Base-by-base conservation (phyloP, 2,113 vertebrate genomes). In the Xenus cinereus region DNA sequence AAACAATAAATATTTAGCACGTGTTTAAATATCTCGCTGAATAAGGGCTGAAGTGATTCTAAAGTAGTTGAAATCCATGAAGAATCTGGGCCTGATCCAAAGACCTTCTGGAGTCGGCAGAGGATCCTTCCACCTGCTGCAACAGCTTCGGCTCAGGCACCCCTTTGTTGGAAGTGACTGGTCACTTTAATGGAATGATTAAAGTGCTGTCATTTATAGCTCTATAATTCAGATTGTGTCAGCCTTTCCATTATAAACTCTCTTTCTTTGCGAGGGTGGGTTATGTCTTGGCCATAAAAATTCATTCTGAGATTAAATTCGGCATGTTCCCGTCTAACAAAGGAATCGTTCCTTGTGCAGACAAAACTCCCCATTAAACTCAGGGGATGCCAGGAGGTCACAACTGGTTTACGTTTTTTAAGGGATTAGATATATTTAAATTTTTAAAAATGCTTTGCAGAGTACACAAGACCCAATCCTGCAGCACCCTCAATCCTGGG, bases 221-320 rank as follows among this genome's bases (percentile, higher is more conserved):
- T 77, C 64, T 32, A 9, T 59, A 77, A 96, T 39, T 93, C 90
- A 78, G 64, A 7, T 23, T 32, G 48, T 93, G 91, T 37, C 93
- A 92, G 68, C 86, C 59, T 35, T 46, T 59, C 88, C 95, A 92
- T 90, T 81, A 32, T 2, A 35, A 96, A 90, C 33, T 78, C 91
- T 26, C 51, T 48, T 79, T 62, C 68, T 87, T 80, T 50, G 35
- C 60, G 56, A 59, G 82, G 46, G 66, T 79, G 77, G 84, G 86
- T 59, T 90, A 62, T 46, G 68, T 12, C 13, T 35, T 68, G 79
- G 45, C 82, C 69, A 33, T 62, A 72, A 92, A 96, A 93, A 79
- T 56, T 82, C 95, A 89, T 21, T 50, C 68, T 10, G 93, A 96
- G 93, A 37, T 91, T 57, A n/a, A 90, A 87, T 78, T 53, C 91